Evolutionary conservation across 2,113 vertebrate species (phyloP).

Genomic region (Antechinus flavipes): DNA sequence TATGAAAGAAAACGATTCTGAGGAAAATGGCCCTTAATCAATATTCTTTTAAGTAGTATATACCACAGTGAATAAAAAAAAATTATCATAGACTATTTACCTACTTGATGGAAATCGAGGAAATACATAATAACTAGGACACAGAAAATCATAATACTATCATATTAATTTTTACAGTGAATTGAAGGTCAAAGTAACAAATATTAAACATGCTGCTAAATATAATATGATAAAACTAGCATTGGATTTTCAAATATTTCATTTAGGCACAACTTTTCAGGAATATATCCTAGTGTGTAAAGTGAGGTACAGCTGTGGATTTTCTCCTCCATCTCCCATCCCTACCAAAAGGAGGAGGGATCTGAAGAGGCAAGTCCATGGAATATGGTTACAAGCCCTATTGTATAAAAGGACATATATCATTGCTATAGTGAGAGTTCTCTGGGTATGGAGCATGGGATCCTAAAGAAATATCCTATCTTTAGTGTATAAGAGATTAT

Average conservation of each 20-base stretch:
- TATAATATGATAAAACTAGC: conserved; percentile 11
- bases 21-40: conserved; percentile 34
- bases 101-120: conserved; percentile 30
- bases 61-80: neutral
- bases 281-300: neutral
- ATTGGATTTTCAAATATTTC: conserved; percentile 27
- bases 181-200: conserved; percentile 38
- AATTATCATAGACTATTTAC: conserved; percentile 29
- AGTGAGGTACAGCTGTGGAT: neutral
- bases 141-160: neutral
- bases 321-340: neutral
- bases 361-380: conserved; percentile 30
- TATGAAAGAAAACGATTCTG: conserved; percentile 47
- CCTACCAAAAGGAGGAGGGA: conserved; percentile 23
- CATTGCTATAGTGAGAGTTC: conserved; percentile 15
- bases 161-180: neutral
- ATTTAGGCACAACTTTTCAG: conserved; percentile 4
- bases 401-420: conserved; percentile 7
- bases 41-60: conserved; percentile 25
- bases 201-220: conserved; percentile 21
- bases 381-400: neutral
- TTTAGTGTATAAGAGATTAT: conserved; percentile 10
- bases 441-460: neutral
- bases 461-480: conserved; percentile 13
- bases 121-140: conserved; percentile 13